These are phyloP conservation scores for Adelphocoris suturalis DNA, from an alignment of 2,888 invertebrate genomes.

Conservation along the genomic window DNA sequence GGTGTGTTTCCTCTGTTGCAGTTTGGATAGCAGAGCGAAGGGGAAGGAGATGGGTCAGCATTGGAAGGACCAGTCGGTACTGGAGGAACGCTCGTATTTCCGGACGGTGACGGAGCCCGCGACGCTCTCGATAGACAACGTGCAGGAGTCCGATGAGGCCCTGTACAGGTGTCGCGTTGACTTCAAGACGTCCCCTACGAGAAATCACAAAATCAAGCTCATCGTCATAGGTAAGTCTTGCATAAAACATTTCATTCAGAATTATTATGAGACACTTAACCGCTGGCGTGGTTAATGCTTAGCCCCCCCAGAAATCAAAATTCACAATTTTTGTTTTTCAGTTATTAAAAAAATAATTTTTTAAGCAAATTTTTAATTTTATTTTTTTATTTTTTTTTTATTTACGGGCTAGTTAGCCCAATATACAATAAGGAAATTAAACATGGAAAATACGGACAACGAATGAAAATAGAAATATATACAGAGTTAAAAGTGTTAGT, in stretches of 20 bases:
- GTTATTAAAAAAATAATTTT: too few species aligned
- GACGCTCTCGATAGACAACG: constrained; percentile 84
- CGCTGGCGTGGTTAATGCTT: neutral
- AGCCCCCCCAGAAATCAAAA: too few species aligned
- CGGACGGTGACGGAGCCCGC: constrained; percentile 85
- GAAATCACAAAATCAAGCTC: constrained; percentile 86
- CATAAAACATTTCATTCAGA: too few species aligned
- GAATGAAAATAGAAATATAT: too few species aligned
- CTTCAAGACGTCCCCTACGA: constrained; percentile 88
- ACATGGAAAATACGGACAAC: too few species aligned
- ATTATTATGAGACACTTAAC: too few species aligned
- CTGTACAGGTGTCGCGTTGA: constrained; percentile 90
- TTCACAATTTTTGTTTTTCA: too few species aligned
- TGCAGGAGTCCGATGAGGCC: constrained; percentile 85
- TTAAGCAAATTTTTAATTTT: too few species aligned
- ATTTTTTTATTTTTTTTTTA: too few species aligned
- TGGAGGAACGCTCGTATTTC: constrained; percentile 86
- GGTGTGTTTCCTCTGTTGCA: constrained; percentile 79
- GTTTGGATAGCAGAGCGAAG: constrained; percentile 85
- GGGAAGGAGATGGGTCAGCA: constrained; percentile 82
- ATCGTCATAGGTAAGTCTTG: constrained; percentile 86
- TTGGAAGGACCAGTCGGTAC: constrained; percentile 85
- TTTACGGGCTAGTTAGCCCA: too few species aligned
- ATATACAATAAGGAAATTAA: too few species aligned
- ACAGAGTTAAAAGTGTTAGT: too few species aligned